phyloP scores from a whole-genome alignment of 2,797 vertebrate species.

The Dendrocincla tyrannina region DNA sequence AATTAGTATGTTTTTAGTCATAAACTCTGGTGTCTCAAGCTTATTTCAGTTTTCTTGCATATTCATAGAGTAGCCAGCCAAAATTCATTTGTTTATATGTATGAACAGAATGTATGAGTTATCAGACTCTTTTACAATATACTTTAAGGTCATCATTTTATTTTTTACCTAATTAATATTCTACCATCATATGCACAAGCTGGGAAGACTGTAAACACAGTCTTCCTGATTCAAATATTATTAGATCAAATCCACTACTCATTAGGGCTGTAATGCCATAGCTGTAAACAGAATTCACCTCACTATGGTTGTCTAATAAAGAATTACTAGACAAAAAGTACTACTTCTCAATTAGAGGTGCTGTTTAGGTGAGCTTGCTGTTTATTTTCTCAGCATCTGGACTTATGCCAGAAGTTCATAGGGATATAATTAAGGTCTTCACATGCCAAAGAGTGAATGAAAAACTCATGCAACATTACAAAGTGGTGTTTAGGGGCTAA shows the following conservation, averaged over 20 bases:
- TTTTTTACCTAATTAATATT: neutral
- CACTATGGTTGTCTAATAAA: neutral
- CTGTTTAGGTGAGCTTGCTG: conserved; percentile 6
- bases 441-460: conserved; percentile 17
- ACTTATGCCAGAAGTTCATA: neutral
- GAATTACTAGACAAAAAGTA: neutral
- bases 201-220: neutral
- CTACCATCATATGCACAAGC: neutral
- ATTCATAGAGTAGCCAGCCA: neutral
- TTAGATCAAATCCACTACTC: neutral
- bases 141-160: neutral
- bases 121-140: neutral
- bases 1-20: neutral
- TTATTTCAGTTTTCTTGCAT: neutral
- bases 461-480: conserved; percentile 39
- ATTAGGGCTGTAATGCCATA: neutral
- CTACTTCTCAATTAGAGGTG: neutral
- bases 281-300: neutral
- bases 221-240: neutral
- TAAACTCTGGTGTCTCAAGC: neutral
- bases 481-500: conserved; percentile 13
- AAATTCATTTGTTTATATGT: neutral
- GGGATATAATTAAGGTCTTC: conserved; percentile 53
- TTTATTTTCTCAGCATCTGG: conserved; percentile 9
- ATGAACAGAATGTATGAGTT: neutral